phyloP scores from a whole-genome alignment of 1,140 invertebrate species.

The Zelostemma sp. region DNA sequence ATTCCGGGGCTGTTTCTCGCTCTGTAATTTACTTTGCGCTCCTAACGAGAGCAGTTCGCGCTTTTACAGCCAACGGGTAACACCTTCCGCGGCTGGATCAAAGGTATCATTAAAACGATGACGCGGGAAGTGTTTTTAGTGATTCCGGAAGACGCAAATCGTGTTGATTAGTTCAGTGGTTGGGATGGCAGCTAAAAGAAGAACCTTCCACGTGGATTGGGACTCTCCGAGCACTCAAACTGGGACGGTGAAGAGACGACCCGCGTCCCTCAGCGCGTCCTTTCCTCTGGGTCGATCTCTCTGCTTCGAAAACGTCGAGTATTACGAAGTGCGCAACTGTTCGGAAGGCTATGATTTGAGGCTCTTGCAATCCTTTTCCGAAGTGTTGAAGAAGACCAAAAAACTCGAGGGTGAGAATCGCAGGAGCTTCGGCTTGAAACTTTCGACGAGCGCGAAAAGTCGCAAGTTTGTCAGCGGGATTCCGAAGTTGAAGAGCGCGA shows the following conservation, averaged over 20 bases:
- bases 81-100: not conserved
- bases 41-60: not conserved
- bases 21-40: no score
- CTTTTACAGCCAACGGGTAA: not conserved
- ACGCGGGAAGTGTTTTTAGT: not conserved
- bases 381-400: no score
- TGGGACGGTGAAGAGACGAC: constrained; percentile 75
- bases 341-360: constrained; percentile 35
- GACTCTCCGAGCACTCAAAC: constrained; percentile 78
- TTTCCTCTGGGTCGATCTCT: not conserved
- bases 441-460: constrained; percentile 32
- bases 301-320: constrained; percentile 50
- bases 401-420: not conserved
- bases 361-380: constrained; percentile 14
- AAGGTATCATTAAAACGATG: not conserved
- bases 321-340: constrained; percentile 46
- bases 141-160: no score
- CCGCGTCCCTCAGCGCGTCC: constrained; percentile 62
- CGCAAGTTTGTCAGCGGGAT: constrained; percentile 36
- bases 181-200: constrained; percentile 33
- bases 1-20: not conserved
- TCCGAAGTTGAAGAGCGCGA: constrained; percentile 34
- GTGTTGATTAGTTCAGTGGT: not conserved
- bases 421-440: constrained; percentile 50
- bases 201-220: constrained; percentile 73